Evolutionary conservation across 2,797 vertebrate genomes (phyloP).

Genomic region (Simalia tracyae): DNA sequence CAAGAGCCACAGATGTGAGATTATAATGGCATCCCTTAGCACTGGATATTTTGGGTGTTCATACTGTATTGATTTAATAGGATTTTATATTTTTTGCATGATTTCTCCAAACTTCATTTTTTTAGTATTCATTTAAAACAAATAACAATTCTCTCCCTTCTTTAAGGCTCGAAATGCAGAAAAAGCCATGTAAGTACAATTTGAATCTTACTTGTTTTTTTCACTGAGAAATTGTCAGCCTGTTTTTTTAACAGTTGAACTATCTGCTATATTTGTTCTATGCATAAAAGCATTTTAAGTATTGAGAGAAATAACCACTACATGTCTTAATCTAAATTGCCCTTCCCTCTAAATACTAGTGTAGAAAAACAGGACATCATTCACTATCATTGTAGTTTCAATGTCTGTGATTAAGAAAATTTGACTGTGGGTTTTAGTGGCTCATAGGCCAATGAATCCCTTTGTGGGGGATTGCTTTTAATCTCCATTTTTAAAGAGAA

Average conservation of each 20-base stretch:
- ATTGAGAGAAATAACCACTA: neutral
- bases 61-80: neutral
- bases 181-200: conserved; percentile 91
- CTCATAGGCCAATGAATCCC: neutral
- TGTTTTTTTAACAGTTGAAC: neutral
- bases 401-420: neutral
- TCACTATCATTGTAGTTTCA: neutral
- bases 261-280: neutral
- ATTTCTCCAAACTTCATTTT: neutral
- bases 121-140: neutral
- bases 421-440: neutral
- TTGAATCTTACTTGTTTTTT: neutral
- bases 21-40: neutral
- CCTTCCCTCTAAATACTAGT: neutral
- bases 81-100: neutral
- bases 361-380: neutral
- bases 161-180: conserved; percentile 92
- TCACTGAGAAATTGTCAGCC: neutral
- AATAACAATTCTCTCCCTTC: conserved; percentile 1
- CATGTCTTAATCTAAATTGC: neutral
- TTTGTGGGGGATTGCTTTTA: neutral
- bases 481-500: neutral
- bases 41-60: neutral
- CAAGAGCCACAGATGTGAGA: neutral
- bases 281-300: neutral